Conservation (phyloP, 2,113 vertebrate genomes). For the Eulacestoma nigropectus region DNA sequence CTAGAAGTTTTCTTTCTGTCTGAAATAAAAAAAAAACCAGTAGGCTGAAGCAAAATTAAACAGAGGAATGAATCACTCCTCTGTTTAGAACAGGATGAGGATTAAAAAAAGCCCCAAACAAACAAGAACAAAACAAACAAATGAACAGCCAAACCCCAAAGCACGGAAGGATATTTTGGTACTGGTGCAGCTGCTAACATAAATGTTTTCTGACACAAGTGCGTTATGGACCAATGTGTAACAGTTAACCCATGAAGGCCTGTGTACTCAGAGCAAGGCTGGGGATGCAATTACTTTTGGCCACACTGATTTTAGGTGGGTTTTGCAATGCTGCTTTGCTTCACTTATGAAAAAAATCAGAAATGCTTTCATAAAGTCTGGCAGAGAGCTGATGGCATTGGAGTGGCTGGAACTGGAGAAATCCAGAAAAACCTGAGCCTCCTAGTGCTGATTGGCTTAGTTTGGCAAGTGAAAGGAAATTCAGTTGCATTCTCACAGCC, state of each 20-base stretch:
- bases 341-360: background rate
- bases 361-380: background rate
- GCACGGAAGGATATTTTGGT: background rate
- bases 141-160: background rate
- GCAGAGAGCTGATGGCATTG: background rate
- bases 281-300: background rate
- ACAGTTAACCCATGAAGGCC: background rate
- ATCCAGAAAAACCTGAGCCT: background rate
- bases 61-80: background rate
- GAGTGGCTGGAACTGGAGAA: background rate
- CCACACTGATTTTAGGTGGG: background rate
- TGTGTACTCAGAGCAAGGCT: background rate
- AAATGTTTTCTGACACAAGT: background rate
- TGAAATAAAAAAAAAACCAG: background rate
- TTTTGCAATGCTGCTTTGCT: background rate
- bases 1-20: background rate
- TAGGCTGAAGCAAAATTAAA: background rate
- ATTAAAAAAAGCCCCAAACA: background rate
- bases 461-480: background rate
- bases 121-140: background rate
- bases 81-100: background rate
- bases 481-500: background rate
- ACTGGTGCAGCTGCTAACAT: background rate
- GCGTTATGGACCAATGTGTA: background rate
- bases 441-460: background rate